A percentile compares a stretch with the other conserved stretches of the same genome.
phyloP scores from a whole-genome alignment of 1,140 invertebrate genomes.

The Drosophila pseudoobscura region DNA sequence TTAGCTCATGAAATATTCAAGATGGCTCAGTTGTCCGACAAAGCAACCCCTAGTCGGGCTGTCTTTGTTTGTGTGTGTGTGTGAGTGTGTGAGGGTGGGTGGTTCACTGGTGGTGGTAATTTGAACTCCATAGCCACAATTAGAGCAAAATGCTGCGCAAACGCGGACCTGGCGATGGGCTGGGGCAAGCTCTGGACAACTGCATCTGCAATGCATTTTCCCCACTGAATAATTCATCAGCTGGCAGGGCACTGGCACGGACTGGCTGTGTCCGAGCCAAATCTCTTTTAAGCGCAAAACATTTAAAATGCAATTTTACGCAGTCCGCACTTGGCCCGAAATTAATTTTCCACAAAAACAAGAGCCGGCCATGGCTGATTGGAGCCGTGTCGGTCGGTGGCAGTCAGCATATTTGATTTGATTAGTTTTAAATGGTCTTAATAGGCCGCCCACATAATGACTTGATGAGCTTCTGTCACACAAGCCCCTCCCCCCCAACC shows the following conservation, averaged over 20 bases:
- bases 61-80: slow-evolving; percentile 24
- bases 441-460: slow-evolving; percentile 69
- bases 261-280: slow-evolving; percentile 18
- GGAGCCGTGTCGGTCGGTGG: slow-evolving; percentile 15
- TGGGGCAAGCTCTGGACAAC: neutral
- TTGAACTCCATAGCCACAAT: slow-evolving; percentile 55
- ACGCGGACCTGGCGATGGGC: slow-evolving; percentile 27
- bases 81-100: slow-evolving; percentile 2
- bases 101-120: slow-evolving; percentile 26
- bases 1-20: slow-evolving; percentile 82
- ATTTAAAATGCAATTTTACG: slow-evolving; percentile 77
- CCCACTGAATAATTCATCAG: slow-evolving; percentile 55
- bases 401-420: slow-evolving; percentile 74
- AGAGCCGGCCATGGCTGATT: slow-evolving; percentile 30
- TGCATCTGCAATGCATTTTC: slow-evolving; percentile 57
- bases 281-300: slow-evolving; percentile 70
- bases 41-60: slow-evolving; percentile 42
- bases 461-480: slow-evolving; percentile 61
- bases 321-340: slow-evolving; percentile 46
- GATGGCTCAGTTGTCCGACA: slow-evolving; percentile 58
- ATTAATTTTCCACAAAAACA: slow-evolving; percentile 75
- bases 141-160: slow-evolving; percentile 79
- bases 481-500: neutral
- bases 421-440: slow-evolving; percentile 80
- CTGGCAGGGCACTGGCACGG: slow-evolving; percentile 30